These are phyloP conservation scores for Nephrotoma flavescens DNA, from an alignment of 2,888 invertebrate genomes.

Conservation along the genomic window DNA sequence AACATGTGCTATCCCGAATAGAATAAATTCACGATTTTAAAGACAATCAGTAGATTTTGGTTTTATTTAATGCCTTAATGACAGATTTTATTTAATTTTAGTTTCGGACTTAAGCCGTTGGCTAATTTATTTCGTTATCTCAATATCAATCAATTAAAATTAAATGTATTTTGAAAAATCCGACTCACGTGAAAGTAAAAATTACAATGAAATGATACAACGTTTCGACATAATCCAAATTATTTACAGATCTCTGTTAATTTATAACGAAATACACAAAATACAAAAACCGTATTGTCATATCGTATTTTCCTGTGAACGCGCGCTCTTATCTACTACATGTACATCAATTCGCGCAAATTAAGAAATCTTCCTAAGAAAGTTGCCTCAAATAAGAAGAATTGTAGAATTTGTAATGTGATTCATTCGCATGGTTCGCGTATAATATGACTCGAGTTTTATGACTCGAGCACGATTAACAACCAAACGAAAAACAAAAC, in stretches of 20 bases:
- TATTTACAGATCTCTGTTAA: not conserved
- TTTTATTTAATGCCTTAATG: no score
- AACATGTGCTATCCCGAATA: no score
- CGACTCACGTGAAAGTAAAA: no score
- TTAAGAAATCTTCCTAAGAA: not conserved
- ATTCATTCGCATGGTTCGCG: not conserved
- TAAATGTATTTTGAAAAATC: no score
- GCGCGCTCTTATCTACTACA: not conserved
- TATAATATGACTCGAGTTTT: not conserved
- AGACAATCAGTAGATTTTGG: no score
- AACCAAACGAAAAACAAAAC: not conserved
- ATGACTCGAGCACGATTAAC: not conserved
- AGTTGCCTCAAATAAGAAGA: not conserved
- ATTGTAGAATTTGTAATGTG: not conserved
- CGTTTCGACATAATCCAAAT: no score
- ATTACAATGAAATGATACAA: no score
- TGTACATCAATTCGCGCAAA: not conserved
- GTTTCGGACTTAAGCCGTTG: no score
- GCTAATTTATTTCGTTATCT: no score
- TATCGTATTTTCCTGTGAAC: not conserved
- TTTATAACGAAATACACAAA: not conserved
- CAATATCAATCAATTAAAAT: no score
- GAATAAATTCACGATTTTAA: no score
- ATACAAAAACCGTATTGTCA: not conserved
- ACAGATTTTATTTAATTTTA: no score